Evolutionary conservation across 1,140 invertebrate species (phyloP), one percentile per base, ranked within the genome.

Genomic region (Hermatobates lingyangjiaoensis): DNA sequence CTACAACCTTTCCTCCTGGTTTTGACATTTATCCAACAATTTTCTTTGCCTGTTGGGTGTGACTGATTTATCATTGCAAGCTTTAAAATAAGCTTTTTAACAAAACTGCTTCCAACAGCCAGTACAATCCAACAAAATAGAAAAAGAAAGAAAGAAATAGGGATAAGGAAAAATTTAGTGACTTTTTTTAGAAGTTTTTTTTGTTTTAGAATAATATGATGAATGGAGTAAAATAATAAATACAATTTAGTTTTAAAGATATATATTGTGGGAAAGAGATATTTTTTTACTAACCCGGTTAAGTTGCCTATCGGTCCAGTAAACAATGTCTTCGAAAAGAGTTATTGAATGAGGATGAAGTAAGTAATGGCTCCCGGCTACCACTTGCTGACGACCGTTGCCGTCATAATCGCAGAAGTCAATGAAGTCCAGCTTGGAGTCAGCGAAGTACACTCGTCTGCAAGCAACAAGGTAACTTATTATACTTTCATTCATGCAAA

Each of bases 371-470:
- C 83, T 88, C 18, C 80, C 79, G 5, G 86, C 79, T 24, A 93
- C 64, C 0, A 91, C 86, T 69, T 94, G 88, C 52, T 87, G 81
- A 26, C 92, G 69, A 3, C 85, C 84, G 0, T 76, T 80, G 18
- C 95, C 95, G 61, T 98, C 88, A 66, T 99, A 99, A 59, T 94
- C 83, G 61, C 92, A 96, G 62, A 93, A 97, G 63, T 98, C 94
- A 45, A 99, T 98, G 57, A 93, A 98, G 63, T 98, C 94, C 14
- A 98, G 65, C 63, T 97, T 94, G 0, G 88, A 93, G 67, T 98
- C 95, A 5, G 92, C 92, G 66, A 98, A 98, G 63, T 98, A 99
- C 0, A 98, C 78, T 30, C n/a, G n/a, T n/a, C n/a, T n/a, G n/a
- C n/a, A n/a, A n/a, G n/a, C n/a, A n/a, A n/a, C n/a, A n/a, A n/a